phyloP scores from a whole-genome alignment of 1,140 invertebrate species.

The Wiebesia pumilae region DNA sequence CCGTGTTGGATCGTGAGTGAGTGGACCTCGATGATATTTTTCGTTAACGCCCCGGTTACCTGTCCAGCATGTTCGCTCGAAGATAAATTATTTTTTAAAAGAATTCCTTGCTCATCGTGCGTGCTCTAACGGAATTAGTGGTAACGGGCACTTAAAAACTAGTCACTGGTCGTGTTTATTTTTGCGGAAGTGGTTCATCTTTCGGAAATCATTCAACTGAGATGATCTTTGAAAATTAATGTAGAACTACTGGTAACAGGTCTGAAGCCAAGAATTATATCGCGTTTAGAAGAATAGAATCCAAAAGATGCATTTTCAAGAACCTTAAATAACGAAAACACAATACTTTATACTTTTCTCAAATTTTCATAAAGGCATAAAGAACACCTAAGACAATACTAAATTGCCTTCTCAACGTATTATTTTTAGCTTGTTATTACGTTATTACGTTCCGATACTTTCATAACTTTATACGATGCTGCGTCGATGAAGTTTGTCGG shows the following conservation, averaged over 20 bases:
- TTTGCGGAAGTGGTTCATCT: background rate
- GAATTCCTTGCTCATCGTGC: background rate
- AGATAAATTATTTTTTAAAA: background rate
- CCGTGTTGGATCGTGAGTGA: background rate
- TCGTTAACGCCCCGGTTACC: background rate
- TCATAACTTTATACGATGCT: no score
- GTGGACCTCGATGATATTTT: background rate
- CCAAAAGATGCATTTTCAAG: background rate
- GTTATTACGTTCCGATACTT: no score
- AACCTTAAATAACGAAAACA: background rate
- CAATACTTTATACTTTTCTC: background rate
- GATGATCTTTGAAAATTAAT: background rate
- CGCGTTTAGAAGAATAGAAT: background rate
- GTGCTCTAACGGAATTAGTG: background rate
- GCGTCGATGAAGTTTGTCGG: no score
- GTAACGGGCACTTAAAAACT: background rate
- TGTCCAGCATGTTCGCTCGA: background rate
- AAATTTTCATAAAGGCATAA: background rate
- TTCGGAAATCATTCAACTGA: background rate
- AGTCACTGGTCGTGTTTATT: background rate
- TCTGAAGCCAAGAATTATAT: background rate
- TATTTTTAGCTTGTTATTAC: background rate
- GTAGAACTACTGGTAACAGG: background rate
- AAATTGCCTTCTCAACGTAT: background rate
- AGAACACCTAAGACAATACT: background rate